A percentile compares a stretch with the other conserved stretches of the same genome.
Evolutionary conservation across 2,888 invertebrate species (phyloP).

Genomic region (Polymixis flavicincta): DNA sequence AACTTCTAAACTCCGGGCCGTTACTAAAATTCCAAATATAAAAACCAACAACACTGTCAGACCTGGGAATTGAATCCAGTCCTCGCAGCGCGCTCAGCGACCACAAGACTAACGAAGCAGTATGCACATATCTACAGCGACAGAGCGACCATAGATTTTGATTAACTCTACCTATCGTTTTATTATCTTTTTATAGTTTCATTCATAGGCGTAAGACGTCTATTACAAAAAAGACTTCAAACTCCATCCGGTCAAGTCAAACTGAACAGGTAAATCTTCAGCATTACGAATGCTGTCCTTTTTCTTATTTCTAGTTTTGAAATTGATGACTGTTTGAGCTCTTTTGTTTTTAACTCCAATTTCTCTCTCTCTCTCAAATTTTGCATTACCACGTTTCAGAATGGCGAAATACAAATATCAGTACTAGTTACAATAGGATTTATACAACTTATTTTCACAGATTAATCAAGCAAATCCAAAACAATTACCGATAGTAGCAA

Average conservation of each 20-base stretch:
- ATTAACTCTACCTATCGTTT: too few relatives aligned
- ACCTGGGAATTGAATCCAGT: too few relatives aligned
- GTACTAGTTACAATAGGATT: not conserved
- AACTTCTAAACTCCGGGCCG: too few relatives aligned
- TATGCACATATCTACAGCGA: not conserved
- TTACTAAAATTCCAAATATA: too few relatives aligned
- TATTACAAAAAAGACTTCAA: not conserved
- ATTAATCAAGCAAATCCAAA: slow-evolving; percentile 6
- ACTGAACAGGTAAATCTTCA: too few relatives aligned
- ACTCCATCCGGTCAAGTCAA: not conserved
- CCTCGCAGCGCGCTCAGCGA: too few relatives aligned
- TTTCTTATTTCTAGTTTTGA: not conserved
- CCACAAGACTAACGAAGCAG: too few relatives aligned
- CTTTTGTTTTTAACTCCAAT: not conserved
- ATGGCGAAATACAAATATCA: not conserved
- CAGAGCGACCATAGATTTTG: not conserved
- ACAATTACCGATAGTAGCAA: not conserved
- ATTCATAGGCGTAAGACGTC: not conserved
- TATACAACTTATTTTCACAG: not conserved
- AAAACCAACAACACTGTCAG: too few relatives aligned
- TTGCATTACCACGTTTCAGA: not conserved
- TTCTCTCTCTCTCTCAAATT: not conserved
- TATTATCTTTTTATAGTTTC: not conserved
- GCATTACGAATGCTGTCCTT: too few relatives aligned
- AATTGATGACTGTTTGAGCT: not conserved